Percentiles rank a stretch among this genome's conserved stretches.
Evolutionary conservation across 2,797 vertebrate species (phyloP).

Genomic region (Etheostoma perlongum): DNA sequence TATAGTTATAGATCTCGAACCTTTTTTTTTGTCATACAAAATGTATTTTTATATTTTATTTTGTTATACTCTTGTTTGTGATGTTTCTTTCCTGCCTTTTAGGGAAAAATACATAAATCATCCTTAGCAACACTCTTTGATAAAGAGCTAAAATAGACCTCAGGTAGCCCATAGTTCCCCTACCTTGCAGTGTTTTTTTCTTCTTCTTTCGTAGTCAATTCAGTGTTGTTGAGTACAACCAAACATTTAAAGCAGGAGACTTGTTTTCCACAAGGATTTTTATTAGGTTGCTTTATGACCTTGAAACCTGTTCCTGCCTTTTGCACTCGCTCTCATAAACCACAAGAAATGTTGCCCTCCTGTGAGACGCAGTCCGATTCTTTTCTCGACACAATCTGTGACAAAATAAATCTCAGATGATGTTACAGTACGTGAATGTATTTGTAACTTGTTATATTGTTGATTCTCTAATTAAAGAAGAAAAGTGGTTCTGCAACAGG

Average conservation of each 20-base stretch:
- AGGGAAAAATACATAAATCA: background rate
- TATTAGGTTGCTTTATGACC: constrained; percentile 45
- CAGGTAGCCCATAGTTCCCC: background rate
- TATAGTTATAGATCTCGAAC: too few species aligned
- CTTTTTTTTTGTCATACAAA: background rate
- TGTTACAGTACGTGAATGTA: background rate
- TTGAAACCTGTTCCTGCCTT: constrained; percentile 53
- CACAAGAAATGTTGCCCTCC: constrained; percentile 40
- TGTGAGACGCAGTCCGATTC: background rate
- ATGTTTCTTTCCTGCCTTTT: background rate
- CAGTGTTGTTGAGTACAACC: background rate
- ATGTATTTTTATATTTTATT: background rate
- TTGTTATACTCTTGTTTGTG: too few species aligned
- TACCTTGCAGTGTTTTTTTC: background rate
- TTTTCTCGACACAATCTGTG: background rate
- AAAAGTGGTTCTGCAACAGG: background rate
- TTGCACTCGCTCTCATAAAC: constrained; percentile 53
- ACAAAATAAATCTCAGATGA: background rate
- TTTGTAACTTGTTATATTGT: background rate
- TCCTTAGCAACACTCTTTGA: background rate
- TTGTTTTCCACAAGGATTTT: background rate
- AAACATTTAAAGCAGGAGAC: constrained; percentile 16
- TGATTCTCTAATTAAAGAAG: background rate
- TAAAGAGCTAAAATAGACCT: background rate
- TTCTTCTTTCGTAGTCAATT: constrained; percentile 1